Percentiles rank a stretch among this genome's conserved stretches.
These are phyloP conservation scores for Neodon shergylaensis DNA, from an alignment of 2,113 vertebrate genomes.

Conservation along the genomic window DNA sequence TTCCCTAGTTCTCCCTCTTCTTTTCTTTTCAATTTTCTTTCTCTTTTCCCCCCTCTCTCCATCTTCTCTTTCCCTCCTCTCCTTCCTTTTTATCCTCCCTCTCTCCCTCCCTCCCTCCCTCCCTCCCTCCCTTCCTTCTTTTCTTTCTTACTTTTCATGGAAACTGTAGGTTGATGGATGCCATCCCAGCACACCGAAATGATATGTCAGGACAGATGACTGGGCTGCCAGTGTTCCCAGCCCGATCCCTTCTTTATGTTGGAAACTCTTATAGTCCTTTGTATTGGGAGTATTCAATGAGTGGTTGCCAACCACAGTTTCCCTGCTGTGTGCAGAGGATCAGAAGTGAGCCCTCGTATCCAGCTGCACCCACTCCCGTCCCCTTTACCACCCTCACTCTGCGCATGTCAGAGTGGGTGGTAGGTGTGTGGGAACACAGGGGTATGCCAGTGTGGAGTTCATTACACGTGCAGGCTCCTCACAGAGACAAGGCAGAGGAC, in stretches of 20 bases:
- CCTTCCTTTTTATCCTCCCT: accelerated
- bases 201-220: neutral
- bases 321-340: neutral
- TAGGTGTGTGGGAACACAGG: neutral
- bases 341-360: neutral
- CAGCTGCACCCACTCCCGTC: accelerated
- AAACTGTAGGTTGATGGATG: too few species aligned
- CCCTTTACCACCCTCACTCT: accelerated
- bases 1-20: too few species aligned
- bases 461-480: neutral
- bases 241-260: neutral
- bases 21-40: too few species aligned
- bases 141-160: neutral
- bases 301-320: too few species aligned
- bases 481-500: neutral
- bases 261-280: neutral
- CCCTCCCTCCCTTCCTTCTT: accelerated
- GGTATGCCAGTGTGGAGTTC: neutral
- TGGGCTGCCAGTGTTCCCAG: too few species aligned
- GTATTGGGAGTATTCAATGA: neutral
- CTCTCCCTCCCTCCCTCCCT: too few species aligned
- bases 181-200: neutral
- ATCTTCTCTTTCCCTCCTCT: accelerated
- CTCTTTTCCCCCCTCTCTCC: too few species aligned
- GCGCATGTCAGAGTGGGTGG: neutral